These are phyloP conservation scores for Carassius auratus DNA, from an alignment of 2,113 vertebrate genomes.

Conservation along the genomic window DNA sequence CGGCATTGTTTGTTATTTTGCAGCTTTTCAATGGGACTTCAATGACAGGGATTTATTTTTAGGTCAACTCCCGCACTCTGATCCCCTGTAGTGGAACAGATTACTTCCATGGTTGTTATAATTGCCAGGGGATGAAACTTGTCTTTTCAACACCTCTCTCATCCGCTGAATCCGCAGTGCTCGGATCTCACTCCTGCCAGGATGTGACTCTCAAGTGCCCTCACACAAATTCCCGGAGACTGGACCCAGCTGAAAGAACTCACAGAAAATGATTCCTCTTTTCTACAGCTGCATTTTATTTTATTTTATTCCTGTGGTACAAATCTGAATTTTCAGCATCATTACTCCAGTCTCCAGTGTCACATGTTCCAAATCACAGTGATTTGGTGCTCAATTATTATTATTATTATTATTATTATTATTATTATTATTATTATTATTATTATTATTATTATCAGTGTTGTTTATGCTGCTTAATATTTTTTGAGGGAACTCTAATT, in stretches of 20 bases:
- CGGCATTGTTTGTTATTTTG: not conserved
- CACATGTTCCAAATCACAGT: too few species aligned
- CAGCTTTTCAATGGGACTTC: conserved; percentile 20
- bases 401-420: too few species aligned
- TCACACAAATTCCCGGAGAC: conserved; percentile 14
- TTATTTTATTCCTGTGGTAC: not conserved
- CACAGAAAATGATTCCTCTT: conserved; percentile 10
- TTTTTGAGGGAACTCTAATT: too few species aligned
- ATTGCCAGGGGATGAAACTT: conserved; percentile 40
- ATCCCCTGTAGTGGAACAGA: conserved; percentile 8
- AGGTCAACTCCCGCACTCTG: not conserved
- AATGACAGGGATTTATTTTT: conserved; percentile 43
- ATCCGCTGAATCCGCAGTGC: not conserved
- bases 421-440: too few species aligned
- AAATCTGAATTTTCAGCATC: too few species aligned
- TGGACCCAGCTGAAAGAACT: conserved; percentile 18
- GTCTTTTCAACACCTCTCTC: conserved; percentile 30
- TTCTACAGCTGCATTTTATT: not conserved
- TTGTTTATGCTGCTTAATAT: too few species aligned
- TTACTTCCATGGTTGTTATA: conserved; percentile 30
- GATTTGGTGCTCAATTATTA: too few species aligned
- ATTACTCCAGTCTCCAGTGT: too few species aligned
- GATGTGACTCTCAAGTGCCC: conserved; percentile 37
- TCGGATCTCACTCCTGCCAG: conserved; percentile 39
- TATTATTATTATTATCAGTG: too few species aligned